A percentile compares a stretch with the other conserved stretches of the same genome.
Conservation (phyloP, 2,113 vertebrate species). For the Rhineura floridana region DNA sequence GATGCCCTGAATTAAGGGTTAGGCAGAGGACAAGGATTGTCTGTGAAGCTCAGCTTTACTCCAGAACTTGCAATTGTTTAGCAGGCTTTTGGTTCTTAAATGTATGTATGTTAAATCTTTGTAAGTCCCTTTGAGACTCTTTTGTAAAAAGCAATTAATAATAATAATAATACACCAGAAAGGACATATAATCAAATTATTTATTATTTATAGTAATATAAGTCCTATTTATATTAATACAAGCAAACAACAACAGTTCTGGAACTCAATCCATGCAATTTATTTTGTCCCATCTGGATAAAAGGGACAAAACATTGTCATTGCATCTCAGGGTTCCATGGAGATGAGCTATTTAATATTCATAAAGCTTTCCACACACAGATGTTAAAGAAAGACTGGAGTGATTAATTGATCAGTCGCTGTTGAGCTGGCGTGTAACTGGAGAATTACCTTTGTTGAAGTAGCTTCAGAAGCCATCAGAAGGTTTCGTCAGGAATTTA, state of each 20-base stretch:
- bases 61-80: neutral
- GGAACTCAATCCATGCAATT: neutral
- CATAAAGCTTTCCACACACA: constrained; percentile 12
- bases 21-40: neutral
- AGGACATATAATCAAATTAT: neutral
- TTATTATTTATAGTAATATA: neutral
- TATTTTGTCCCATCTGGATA: neutral
- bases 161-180: neutral
- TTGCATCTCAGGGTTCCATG: neutral
- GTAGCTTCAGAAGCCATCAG: neutral
- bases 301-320: neutral
- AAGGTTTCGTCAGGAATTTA: neutral
- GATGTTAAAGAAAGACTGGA: constrained; percentile 10
- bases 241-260: neutral
- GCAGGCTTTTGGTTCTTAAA: neutral
- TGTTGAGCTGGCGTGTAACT: constrained; percentile 23
- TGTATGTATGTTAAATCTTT: too few relatives aligned
- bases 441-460: neutral
- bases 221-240: too few relatives aligned
- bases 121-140: too few relatives aligned
- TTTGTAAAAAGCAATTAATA: too few relatives aligned
- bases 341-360: constrained; percentile 27
- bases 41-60: neutral
- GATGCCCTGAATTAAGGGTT: too few relatives aligned
- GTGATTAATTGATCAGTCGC: constrained; percentile 4